Evolutionary conservation across 2,888 invertebrate genomes (phyloP).

Genomic region (Diarsia brunnea): DNA sequence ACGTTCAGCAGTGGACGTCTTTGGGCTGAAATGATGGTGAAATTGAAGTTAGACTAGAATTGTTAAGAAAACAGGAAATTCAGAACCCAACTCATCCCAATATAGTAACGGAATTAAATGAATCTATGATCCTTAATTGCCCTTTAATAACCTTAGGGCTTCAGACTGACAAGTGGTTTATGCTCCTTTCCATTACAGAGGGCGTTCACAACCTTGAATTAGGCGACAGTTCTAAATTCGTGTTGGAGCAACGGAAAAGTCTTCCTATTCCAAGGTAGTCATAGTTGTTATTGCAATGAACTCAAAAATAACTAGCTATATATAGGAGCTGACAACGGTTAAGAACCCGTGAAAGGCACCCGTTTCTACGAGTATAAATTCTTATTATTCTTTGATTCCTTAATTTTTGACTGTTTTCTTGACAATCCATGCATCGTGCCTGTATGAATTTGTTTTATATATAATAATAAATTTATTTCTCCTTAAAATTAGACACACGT

Average conservation of each 20-base stretch:
- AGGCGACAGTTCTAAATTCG: neutral
- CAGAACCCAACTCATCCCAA: too few relatives aligned
- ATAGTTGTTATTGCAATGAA: neutral
- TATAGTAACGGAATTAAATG: too few relatives aligned
- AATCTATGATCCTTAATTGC: conserved; percentile 14
- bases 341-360: neutral
- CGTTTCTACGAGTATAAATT: neutral
- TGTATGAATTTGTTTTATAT: too few relatives aligned
- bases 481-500: too few relatives aligned
- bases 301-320: neutral
- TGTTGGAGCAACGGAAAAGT: neutral
- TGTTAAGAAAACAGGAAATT: too few relatives aligned
- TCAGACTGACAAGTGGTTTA: conserved; percentile 18
- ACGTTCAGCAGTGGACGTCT: too few relatives aligned
- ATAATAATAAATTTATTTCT: too few relatives aligned
- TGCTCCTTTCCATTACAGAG: conserved; percentile 4
- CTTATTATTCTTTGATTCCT: neutral
- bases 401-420: neutral
- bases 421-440: too few relatives aligned
- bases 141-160: conserved; percentile 11
- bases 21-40: too few relatives aligned
- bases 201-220: neutral
- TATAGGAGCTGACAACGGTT: neutral
- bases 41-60: too few relatives aligned
- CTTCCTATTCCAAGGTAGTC: neutral